Percentiles rank a stretch among this genome's conserved stretches.
phyloP scores from a whole-genome alignment of 2,113 vertebrate species.

The Junco hyemalis region DNA sequence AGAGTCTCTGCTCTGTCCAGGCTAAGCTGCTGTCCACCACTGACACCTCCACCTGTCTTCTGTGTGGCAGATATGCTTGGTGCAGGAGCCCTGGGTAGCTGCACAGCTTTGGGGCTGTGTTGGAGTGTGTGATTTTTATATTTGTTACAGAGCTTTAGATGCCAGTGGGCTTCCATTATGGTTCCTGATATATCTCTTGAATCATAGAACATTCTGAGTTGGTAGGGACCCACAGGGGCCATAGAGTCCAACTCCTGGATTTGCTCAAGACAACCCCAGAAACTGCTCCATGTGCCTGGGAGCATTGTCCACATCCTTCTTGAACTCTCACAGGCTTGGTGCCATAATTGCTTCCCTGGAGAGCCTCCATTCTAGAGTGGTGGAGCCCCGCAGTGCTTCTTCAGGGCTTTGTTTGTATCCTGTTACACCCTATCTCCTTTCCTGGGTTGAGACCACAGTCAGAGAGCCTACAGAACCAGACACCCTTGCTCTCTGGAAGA shows the following conservation, averaged over 20 bases:
- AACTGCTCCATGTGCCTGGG: neutral
- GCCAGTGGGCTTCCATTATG: neutral
- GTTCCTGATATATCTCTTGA: neutral
- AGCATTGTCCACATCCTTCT: neutral
- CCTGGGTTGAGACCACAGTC: neutral
- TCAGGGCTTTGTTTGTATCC: neutral
- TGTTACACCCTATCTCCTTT: neutral
- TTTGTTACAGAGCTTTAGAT: neutral
- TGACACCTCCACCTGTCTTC: neutral
- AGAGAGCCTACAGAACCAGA: neutral
- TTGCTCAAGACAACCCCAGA: neutral
- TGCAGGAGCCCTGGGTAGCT: neutral
- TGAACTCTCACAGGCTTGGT: neutral
- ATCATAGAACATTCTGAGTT: neutral
- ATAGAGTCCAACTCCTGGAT: neutral
- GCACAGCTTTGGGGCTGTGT: neutral
- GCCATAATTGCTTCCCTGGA: neutral
- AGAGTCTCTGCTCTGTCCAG: neutral
- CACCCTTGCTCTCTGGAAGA: neutral
- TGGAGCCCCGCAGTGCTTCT: neutral
- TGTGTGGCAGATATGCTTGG: neutral
- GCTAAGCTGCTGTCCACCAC: accelerated
- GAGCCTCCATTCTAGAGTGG: neutral
- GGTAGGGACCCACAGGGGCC: neutral
- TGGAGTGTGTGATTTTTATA: neutral